These are phyloP conservation scores for Lasioglossum baleicum DNA, from an alignment of 1,140 invertebrate species.

Conservation along the genomic window DNA sequence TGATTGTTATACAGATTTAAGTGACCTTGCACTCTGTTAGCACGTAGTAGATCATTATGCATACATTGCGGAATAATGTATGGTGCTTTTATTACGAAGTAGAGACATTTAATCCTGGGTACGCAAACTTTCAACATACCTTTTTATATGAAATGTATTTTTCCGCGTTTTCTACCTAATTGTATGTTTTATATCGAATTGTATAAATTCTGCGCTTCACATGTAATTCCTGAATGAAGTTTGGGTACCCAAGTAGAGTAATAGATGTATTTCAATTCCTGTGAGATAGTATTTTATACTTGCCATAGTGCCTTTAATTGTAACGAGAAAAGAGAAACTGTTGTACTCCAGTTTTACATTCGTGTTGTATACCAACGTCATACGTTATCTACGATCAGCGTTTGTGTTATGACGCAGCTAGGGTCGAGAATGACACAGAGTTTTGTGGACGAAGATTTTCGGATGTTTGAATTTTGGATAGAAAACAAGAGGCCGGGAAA, in stretches of 20 bases:
- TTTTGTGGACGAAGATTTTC: too few relatives aligned
- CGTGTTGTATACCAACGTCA: too few relatives aligned
- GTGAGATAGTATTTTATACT: conserved; percentile 43
- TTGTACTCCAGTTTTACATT: conserved; percentile 37
- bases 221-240: conserved; percentile 8
- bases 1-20: conserved; percentile 24
- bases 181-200: conserved; percentile 16
- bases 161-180: neutral
- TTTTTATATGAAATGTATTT: neutral
- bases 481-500: too few relatives aligned
- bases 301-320: conserved; percentile 56
- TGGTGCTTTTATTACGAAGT: conserved; percentile 22
- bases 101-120: conserved; percentile 5
- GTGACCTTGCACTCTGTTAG: conserved; percentile 42
- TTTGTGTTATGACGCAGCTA: too few relatives aligned
- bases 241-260: neutral
- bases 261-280: conserved; percentile 38
- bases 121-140: conserved; percentile 4
- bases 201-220: neutral
- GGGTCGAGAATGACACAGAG: too few relatives aligned
- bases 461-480: too few relatives aligned
- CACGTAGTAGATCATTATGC: conserved; percentile 14
- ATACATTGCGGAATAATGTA: conserved; percentile 13
- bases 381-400: too few relatives aligned
- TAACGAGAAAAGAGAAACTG: conserved; percentile 20